These are phyloP conservation scores for Parascotia fuliginaria DNA, from an alignment of 2,888 invertebrate species.

Conservation along the genomic window DNA sequence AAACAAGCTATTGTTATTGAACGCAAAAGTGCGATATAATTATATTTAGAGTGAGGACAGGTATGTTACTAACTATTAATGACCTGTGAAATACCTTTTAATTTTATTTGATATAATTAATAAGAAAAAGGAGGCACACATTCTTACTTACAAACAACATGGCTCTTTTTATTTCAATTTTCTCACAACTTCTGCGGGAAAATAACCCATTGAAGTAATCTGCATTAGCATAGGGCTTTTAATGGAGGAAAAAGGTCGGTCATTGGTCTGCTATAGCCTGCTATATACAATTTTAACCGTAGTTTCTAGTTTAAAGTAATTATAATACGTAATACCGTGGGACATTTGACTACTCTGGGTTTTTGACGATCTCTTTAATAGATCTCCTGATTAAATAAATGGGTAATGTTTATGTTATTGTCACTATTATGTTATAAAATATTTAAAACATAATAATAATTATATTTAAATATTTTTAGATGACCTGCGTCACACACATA, in stretches of 20 bases:
- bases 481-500: too few species aligned
- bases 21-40: too few species aligned
- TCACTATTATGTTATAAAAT: too few species aligned
- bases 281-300: not conserved
- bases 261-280: slow-evolving; percentile 3
- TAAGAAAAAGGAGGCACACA: slow-evolving; percentile 27
- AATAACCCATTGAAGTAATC: slow-evolving; percentile 42
- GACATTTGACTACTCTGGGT: too few species aligned
- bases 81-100: slow-evolving; percentile 20
- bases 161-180: slow-evolving; percentile 43
- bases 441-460: too few species aligned
- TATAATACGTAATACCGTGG: not conserved
- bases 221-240: slow-evolving; percentile 35
- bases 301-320: not conserved
- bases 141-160: slow-evolving; percentile 26
- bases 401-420: too few species aligned
- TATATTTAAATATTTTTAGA: too few species aligned
- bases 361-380: too few species aligned
- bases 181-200: slow-evolving; percentile 36
- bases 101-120: slow-evolving; percentile 24
- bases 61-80: too few species aligned
- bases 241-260: slow-evolving; percentile 40
- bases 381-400: too few species aligned
- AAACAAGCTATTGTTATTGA: too few species aligned
- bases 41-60: too few species aligned